Base-by-base conservation (phyloP, 2,888 invertebrate genomes). In the Subacronicta megacephala region DNA sequence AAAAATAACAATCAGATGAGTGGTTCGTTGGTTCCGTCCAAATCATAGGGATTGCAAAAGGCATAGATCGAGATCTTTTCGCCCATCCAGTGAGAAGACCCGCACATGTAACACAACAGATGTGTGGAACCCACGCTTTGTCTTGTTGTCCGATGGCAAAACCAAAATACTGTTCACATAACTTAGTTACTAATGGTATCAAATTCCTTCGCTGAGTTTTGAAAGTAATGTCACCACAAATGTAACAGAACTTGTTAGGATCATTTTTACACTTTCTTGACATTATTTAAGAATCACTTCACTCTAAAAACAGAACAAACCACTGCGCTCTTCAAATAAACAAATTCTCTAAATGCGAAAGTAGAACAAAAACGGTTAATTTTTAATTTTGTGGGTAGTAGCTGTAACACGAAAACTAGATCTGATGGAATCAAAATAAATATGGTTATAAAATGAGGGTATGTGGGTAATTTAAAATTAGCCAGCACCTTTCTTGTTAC, bases 41-140 rank as follows among this genome's bases (percentile, higher is more conserved):
- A 51, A 60, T 60, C 47, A 60, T 60, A 54, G 50, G 59, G 20
- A 50, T 54, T 49, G 47, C 59, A 50, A 60, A 57, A 53, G 45
- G 49, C 59, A 66, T 62, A 62, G 43, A 52, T 54, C 49, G 61
- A 55, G 46, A 59, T 56, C 51, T 50, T 66, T 57, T 47, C n/a
- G 13, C 36, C 36, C 36, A 36, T 10, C 36, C 45, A 23, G 20
- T 36, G 7, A 62, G 46, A 62, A 35, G 45, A 40, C 45, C 51
- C 12, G 59, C 60, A 62, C 54, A 62, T 57, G 49, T 58, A 62
- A 53, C 55, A 58, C 63, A 56, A 59, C 61, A 61, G 56, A 56
- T 56, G 31, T 56, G 61, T 46, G 56, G 58, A 41, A 45, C 54
- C 57, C 60, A 64, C 53, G 36, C 54, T 61, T 66, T 62, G 41